Evolutionary conservation across 2,113 vertebrate genomes (phyloP).

Genomic region (Megaceryle maxima): DNA sequence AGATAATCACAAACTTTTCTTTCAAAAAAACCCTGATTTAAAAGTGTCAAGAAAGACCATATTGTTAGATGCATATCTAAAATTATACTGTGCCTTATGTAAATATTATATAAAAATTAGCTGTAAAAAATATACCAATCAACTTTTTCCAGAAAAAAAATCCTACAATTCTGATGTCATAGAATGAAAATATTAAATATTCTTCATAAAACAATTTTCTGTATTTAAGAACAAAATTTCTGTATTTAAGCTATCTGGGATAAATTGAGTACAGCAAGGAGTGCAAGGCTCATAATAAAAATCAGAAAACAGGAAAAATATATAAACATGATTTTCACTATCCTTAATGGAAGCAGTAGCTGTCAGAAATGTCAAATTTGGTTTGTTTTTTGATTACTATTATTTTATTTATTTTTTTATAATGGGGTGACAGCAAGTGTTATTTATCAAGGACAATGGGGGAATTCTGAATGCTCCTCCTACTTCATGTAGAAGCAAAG

Average conservation of each 20-base stretch:
- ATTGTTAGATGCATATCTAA: background rate
- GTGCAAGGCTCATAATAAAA: background rate
- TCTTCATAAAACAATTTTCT: background rate
- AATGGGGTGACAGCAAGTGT: background rate
- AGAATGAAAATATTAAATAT: background rate
- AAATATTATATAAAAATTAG: background rate
- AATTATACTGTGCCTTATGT: background rate
- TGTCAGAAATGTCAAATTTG: background rate
- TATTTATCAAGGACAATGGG: slow-evolving; percentile 4
- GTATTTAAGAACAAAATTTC: background rate
- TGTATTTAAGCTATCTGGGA: background rate
- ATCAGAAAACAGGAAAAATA: background rate
- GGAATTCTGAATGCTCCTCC: background rate
- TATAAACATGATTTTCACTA: background rate
- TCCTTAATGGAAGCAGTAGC: background rate
- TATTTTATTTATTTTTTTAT: background rate
- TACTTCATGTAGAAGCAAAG: background rate
- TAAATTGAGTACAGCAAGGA: background rate
- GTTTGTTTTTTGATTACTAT: too few relatives aligned
- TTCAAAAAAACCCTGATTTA: background rate
- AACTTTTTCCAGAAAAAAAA: background rate
- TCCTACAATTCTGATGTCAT: background rate
- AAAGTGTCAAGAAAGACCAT: background rate
- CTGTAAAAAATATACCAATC: background rate
- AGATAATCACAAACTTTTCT: background rate